A percentile compares a stretch with the other conserved stretches of the same genome.
phyloP scores from a whole-genome alignment of 2,113 vertebrate species.

The Vulpes vulpes region DNA sequence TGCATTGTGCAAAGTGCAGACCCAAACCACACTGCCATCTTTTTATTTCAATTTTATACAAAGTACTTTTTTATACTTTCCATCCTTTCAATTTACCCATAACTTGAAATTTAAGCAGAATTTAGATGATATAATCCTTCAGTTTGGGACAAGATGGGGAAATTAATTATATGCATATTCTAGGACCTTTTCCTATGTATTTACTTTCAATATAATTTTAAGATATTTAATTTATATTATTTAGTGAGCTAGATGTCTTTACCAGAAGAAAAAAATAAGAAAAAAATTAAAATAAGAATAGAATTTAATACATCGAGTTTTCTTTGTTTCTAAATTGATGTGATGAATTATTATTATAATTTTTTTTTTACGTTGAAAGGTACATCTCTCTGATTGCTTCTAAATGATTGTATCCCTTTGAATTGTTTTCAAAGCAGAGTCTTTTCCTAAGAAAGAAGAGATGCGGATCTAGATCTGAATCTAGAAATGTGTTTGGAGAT shows the following conservation, averaged over 20 bases:
- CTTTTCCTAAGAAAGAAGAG: slow-evolving; percentile 36
- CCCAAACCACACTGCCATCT: not conserved
- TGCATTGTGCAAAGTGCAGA: not conserved
- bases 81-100: not conserved
- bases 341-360: not conserved
- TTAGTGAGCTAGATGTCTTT: not conserved
- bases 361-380: not conserved
- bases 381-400: not conserved
- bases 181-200: not conserved
- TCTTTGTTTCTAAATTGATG: slow-evolving; percentile 1
- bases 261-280: not conserved
- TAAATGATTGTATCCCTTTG: not conserved
- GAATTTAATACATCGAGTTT: not conserved
- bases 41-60: not conserved
- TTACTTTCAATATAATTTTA: slow-evolving; percentile 34
- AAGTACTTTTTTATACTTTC: not conserved
- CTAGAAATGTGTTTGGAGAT: slow-evolving; percentile 31
- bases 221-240: not conserved
- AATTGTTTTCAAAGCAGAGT: slow-evolving; percentile 1
- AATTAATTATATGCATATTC: slow-evolving; percentile 27
- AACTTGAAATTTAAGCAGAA: slow-evolving; percentile 38
- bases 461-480: not conserved
- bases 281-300: slow-evolving; percentile 9
- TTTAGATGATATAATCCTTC: not conserved
- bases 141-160: not conserved